Evolutionary conservation across 2,888 invertebrate genomes (phyloP).

Genomic region (Thereva unica): DNA sequence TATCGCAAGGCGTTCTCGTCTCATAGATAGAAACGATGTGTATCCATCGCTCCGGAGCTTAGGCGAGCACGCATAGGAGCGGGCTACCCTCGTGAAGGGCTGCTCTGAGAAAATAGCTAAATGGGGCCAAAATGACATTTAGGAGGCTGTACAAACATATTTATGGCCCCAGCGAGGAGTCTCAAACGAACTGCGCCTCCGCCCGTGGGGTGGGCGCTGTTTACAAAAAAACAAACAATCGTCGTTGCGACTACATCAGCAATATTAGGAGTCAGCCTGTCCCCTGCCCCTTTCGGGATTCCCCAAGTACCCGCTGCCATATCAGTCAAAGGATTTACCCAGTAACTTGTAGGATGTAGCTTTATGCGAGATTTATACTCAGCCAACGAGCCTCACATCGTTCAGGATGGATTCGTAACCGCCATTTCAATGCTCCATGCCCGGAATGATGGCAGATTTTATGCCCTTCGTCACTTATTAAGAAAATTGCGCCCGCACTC

Average conservation of each 20-base stretch:
- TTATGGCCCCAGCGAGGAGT: conserved; percentile 37
- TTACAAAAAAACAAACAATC: conserved; percentile 36
- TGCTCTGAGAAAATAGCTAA: conserved; percentile 39
- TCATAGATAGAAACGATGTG: conserved; percentile 29
- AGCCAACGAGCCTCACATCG: conserved; percentile 29
- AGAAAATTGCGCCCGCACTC: conserved; percentile 22
- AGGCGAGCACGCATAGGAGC: conserved; percentile 15
- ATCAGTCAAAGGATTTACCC: conserved; percentile 18
- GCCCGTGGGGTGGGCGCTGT: conserved; percentile 22
- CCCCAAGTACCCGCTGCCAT: conserved; percentile 20
- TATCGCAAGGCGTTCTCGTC: conserved; percentile 37
- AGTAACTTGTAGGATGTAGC: conserved; percentile 29
- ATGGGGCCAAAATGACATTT: conserved; percentile 42
- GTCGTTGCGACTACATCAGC: conserved; percentile 41
- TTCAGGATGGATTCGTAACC: conserved; percentile 25
- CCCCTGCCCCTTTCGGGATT: conserved; percentile 5
- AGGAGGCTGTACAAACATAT: conserved; percentile 42
- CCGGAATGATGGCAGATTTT: conserved; percentile 25
- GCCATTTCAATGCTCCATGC: conserved; percentile 11
- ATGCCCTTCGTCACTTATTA: conserved; percentile 35
- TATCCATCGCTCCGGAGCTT: conserved; percentile 8
- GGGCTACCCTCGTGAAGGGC: conserved; percentile 28
- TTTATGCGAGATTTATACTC: conserved; percentile 30
- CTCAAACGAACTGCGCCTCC: conserved; percentile 11
- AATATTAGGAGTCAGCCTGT: conserved; percentile 38